Evolutionary conservation across 2,888 invertebrate species (phyloP).

Genomic region (Esperia sulphurella): DNA sequence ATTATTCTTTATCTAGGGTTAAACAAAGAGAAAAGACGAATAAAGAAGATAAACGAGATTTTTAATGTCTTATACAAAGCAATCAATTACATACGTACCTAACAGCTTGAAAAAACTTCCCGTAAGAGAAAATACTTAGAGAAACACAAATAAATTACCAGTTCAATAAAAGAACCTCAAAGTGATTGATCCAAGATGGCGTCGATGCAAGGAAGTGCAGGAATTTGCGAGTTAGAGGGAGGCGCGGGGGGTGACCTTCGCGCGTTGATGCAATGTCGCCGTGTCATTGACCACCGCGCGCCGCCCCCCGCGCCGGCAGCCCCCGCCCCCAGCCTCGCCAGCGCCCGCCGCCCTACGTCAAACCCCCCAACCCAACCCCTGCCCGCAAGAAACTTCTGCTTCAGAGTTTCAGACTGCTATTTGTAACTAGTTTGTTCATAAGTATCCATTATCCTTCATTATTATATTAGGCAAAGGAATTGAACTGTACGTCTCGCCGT

Average conservation of each 20-base stretch:
- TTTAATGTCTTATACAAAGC: too few relatives aligned
- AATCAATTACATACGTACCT: background rate
- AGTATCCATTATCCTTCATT: background rate
- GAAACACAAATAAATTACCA: background rate
- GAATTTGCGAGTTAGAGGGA: slow-evolving; percentile 45
- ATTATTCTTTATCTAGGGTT: too few relatives aligned
- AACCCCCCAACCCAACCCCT: background rate
- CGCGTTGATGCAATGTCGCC: slow-evolving; percentile 77
- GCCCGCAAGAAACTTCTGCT: too few relatives aligned
- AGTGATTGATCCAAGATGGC: slow-evolving; percentile 68
- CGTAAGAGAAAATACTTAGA: background rate
- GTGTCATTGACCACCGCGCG: slow-evolving; percentile 73
- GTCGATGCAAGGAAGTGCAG: slow-evolving; percentile 54
- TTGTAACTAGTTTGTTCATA: too few relatives aligned
- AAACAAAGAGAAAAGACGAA: too few relatives aligned
- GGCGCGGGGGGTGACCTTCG: slow-evolving; percentile 57
- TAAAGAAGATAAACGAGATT: too few relatives aligned
- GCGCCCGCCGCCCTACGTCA: slow-evolving; percentile 27
- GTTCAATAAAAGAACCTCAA: slow-evolving; percentile 6
- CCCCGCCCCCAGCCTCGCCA: slow-evolving; percentile 24
- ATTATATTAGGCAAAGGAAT: background rate
- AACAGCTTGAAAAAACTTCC: background rate
- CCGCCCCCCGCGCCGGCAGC: slow-evolving; percentile 28
- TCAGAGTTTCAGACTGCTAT: background rate
- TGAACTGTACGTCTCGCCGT: background rate